These are phyloP conservation scores for Cantharis nigra DNA, from an alignment of 2,888 invertebrate species.

Conservation along the genomic window DNA sequence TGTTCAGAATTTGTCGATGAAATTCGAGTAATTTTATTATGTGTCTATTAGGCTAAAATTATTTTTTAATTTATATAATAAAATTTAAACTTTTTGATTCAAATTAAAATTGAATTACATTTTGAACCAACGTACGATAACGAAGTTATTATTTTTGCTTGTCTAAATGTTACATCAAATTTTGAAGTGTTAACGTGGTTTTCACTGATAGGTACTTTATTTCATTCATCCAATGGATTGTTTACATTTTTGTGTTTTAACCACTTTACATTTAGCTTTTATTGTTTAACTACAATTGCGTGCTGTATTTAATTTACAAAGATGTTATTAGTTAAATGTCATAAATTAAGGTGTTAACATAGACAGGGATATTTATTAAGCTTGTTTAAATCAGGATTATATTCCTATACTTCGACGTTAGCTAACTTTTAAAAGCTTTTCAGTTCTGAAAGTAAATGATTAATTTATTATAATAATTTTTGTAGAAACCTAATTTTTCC, in stretches of 20 bases:
- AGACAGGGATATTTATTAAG: neutral
- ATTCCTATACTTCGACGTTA: neutral
- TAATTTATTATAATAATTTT: too few species aligned
- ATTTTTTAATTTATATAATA: neutral
- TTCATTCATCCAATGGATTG: neutral
- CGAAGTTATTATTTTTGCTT: neutral
- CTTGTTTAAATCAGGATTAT: neutral
- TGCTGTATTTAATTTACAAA: constrained; percentile 5
- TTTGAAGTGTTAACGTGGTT: neutral
- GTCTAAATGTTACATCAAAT: neutral
- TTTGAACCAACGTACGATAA: neutral
- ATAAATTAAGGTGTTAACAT: constrained; percentile 5
- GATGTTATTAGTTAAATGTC: constrained; percentile 1
- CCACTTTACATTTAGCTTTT: neutral
- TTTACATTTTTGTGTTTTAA: neutral
- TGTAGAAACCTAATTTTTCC: too few species aligned
- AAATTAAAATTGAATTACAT: neutral
- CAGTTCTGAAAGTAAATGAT: too few species aligned
- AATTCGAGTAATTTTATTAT: neutral
- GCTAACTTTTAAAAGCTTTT: neutral
- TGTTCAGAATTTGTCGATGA: neutral
- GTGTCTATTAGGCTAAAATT: neutral
- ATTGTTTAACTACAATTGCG: neutral
- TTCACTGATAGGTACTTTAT: neutral
- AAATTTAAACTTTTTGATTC: neutral